Conservation (phyloP, 2,888 invertebrate species). For the Volucella zonaria region DNA sequence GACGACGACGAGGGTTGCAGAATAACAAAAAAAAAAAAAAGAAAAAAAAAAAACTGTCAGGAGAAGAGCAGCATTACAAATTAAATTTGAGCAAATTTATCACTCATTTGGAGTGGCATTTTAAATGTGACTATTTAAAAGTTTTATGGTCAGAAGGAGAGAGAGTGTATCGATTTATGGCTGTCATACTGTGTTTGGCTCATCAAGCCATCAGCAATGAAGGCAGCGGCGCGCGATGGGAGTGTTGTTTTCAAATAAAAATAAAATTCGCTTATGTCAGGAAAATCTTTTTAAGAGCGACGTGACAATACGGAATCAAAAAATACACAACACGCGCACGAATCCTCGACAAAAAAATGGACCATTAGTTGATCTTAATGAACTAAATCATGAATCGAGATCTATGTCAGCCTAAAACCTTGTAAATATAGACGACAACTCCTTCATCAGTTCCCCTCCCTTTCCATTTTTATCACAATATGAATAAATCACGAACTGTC, state of each 20-base stretch:
- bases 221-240: too few species aligned
- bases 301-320: background rate
- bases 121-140: constrained; percentile 62
- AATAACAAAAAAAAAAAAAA: too few species aligned
- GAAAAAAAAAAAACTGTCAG: constrained; percentile 35
- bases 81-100: constrained; percentile 71
- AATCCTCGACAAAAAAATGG: too few species aligned
- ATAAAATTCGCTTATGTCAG: background rate
- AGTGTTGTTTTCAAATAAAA: background rate
- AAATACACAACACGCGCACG: background rate
- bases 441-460: too few species aligned
- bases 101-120: constrained; percentile 65
- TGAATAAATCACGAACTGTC: constrained; percentile 18
- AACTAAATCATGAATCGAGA: too few species aligned
- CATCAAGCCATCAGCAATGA: too few species aligned
- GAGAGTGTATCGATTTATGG: constrained; percentile 11
- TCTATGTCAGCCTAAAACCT: too few species aligned
- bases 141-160: constrained; percentile 19
- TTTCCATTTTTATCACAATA: too few species aligned
- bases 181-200: background rate
- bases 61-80: constrained; percentile 60
- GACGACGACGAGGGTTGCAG: constrained; percentile 47
- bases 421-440: background rate
- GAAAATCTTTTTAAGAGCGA: background rate
- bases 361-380: too few species aligned